Evolutionary conservation across 30 jellyfish, hydroid and myxozoan species (phyloP).

Genomic region (Hydractinia symbiolongicarpus): DNA sequence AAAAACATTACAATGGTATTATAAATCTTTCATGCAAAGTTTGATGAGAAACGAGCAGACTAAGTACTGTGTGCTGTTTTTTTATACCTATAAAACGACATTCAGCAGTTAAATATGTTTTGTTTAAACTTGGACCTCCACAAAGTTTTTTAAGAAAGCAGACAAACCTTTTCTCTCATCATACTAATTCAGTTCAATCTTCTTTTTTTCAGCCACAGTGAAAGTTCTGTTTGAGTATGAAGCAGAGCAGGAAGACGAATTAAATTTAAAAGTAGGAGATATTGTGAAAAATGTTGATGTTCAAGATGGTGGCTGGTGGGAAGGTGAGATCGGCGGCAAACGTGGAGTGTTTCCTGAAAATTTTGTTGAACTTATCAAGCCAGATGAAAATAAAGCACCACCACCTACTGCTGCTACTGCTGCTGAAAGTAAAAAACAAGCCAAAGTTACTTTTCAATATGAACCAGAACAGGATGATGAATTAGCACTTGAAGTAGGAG

Average conservation of each 20-base stretch:
- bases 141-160: not conserved
- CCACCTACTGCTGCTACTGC: conserved; percentile 17
- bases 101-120: too few species aligned
- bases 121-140: too few species aligned
- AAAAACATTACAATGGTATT: too few species aligned
- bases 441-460: conserved; percentile 61
- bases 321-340: conserved; percentile 82
- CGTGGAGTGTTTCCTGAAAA: conserved; percentile 91
- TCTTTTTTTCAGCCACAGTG: conserved; percentile 32
- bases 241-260: conserved; percentile 88
- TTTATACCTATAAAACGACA: too few species aligned
- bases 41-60: too few species aligned
- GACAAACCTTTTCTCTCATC: not conserved
- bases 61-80: too few species aligned
- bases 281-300: conserved; percentile 47
- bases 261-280: conserved; percentile 65
- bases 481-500: conserved; percentile 70
- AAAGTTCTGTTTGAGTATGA: conserved; percentile 67
- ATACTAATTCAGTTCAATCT: not conserved
- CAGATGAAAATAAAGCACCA: conserved; percentile 14
- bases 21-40: too few species aligned
- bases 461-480: conserved; percentile 74
- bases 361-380: conserved; percentile 65
- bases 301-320: conserved; percentile 99
- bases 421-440: conserved; percentile 24